Percentiles rank a stretch among this genome's conserved stretches.
Evolutionary conservation across 2,113 vertebrate genomes (phyloP).

Genomic region (Callochromis pleurospilus): DNA sequence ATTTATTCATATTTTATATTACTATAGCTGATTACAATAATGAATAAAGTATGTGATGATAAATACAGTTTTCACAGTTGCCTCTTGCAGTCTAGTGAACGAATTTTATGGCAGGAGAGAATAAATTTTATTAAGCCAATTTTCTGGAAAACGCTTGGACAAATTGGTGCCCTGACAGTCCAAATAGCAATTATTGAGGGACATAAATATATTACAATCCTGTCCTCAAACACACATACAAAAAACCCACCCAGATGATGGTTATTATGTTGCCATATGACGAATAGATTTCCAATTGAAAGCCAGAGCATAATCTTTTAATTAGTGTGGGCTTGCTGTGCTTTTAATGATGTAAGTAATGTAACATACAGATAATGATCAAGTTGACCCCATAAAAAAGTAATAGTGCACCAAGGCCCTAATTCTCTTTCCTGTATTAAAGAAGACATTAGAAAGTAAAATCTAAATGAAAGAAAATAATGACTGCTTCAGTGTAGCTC

Average conservation of each 20-base stretch:
- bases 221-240: background rate
- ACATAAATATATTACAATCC: background rate
- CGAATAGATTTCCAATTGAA: background rate
- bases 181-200: background rate
- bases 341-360: background rate
- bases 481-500: background rate
- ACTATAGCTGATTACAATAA: conserved; percentile 1
- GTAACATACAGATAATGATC: background rate
- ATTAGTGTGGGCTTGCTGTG: background rate
- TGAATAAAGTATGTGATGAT: background rate
- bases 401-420: background rate
- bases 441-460: background rate
- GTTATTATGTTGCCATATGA: conserved; percentile 1
- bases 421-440: background rate
- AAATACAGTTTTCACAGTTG: background rate
- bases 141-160: background rate
- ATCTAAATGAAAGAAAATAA: conserved; percentile 1
- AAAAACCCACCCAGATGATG: background rate
- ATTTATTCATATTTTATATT: background rate
- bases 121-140: background rate
- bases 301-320: background rate
- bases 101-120: background rate
- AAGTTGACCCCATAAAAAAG: background rate
- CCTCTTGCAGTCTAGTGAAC: background rate
- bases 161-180: background rate